phyloP scores from a whole-genome alignment of 2,888 invertebrate genomes.

The Petrolisthes cinctipes region DNA sequence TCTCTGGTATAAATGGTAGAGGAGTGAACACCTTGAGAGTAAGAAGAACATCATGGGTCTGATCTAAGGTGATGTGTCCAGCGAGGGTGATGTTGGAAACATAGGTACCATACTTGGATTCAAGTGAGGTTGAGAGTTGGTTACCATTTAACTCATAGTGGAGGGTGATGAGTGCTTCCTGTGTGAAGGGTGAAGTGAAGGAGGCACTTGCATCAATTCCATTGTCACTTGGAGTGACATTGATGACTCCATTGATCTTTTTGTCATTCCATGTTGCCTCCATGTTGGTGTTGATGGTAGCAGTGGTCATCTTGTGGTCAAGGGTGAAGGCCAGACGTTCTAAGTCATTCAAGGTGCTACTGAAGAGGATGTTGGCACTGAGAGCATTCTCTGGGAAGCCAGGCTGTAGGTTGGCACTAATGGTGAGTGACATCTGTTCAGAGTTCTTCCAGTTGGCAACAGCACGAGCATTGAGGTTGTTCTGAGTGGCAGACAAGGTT shows the following conservation, averaged over 20 bases:
- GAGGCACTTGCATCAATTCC: constrained; percentile 35
- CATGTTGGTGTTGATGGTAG: constrained; percentile 44
- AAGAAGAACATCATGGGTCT: constrained; percentile 17
- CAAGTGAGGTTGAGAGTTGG: constrained; percentile 19
- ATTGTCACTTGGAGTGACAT: constrained; percentile 21
- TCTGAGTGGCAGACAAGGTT: constrained; percentile 19
- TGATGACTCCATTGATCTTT: constrained; percentile 45
- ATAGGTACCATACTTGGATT: constrained; percentile 40
- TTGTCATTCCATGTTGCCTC: constrained; percentile 45
- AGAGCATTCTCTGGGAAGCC: constrained; percentile 16
- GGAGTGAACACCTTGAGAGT: constrained; percentile 12
- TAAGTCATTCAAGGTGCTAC: constrained; percentile 30
- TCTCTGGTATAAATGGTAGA: neutral
- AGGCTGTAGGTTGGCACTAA: constrained; percentile 28
- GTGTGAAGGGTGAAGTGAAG: constrained; percentile 51
- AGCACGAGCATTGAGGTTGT: constrained; percentile 17
- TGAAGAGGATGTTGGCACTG: constrained; percentile 31
- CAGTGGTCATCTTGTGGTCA: constrained; percentile 34
- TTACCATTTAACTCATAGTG: constrained; percentile 27
- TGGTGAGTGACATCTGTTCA: constrained; percentile 33
- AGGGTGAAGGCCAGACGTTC: constrained; percentile 39
- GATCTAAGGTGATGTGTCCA: constrained; percentile 22
- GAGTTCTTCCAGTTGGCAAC: constrained; percentile 51
- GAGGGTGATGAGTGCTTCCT: constrained; percentile 36
- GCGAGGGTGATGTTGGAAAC: constrained; percentile 4